These are phyloP conservation scores for Seriola aureovittata DNA, from an alignment of 2,113 vertebrate genomes.

Conservation along the genomic window DNA sequence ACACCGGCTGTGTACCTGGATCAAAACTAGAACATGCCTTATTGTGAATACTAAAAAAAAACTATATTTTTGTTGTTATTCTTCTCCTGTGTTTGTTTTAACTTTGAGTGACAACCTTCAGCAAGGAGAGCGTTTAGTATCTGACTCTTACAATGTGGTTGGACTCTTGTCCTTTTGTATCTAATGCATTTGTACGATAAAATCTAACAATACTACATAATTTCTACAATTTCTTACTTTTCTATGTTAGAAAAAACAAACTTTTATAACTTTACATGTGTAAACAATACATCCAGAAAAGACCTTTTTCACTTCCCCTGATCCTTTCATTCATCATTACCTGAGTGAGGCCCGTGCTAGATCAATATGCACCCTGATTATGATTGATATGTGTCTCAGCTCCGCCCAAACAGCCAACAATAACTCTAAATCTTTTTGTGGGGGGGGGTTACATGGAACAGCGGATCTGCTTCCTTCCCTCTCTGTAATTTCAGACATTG, in stretches of 20 bases:
- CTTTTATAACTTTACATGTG: neutral
- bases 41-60: neutral
- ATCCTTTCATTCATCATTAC: constrained; percentile 55
- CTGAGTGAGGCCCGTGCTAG: constrained; percentile 35
- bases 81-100: constrained; percentile 26
- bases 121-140: neutral
- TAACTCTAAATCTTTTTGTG: constrained; percentile 18
- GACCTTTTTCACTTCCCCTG: constrained; percentile 1
- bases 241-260: neutral
- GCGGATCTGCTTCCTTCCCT: constrained; percentile 25
- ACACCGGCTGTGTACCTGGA: constrained; percentile 32
- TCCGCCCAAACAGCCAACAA: constrained; percentile 23
- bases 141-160: neutral
- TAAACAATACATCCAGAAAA: constrained; percentile 20
- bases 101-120: constrained; percentile 43
- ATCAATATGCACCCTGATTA: constrained; percentile 45
- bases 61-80: constrained; percentile 8
- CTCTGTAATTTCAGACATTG: constrained; percentile 51
- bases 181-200: neutral
- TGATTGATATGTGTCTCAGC: constrained; percentile 49
- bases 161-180: neutral
- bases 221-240: constrained; percentile 13
- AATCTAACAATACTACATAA: constrained; percentile 2
- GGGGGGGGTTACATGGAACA: neutral
- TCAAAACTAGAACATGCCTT: neutral